Evolutionary conservation across 2,797 vertebrate species (phyloP).

Genomic region (Florisuga fusca): DNA sequence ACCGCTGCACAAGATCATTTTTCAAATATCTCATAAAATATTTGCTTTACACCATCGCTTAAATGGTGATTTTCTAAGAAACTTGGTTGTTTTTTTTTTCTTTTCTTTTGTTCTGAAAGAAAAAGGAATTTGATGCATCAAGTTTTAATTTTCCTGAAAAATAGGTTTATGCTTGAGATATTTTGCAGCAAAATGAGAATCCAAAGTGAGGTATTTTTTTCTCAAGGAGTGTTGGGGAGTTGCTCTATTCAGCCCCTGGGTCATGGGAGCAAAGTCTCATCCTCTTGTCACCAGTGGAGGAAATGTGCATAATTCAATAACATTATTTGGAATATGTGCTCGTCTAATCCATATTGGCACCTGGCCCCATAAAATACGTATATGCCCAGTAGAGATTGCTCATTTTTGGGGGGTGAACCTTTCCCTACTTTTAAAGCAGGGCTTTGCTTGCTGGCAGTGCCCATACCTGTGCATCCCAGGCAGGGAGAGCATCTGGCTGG

Average conservation of each 20-base stretch:
- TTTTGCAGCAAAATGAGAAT: neutral
- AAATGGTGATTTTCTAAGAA: neutral
- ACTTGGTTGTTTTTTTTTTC: neutral
- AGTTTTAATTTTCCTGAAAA: constrained; percentile 60
- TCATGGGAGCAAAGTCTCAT: neutral
- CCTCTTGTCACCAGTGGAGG: neutral
- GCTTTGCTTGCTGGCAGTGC: neutral
- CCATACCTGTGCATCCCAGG: neutral
- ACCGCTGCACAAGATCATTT: neutral
- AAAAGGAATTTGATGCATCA: neutral
- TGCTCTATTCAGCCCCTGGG: neutral
- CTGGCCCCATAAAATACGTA: fast-evolving
- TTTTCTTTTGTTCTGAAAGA: no score
- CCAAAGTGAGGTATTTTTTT: neutral
- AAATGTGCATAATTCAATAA: neutral
- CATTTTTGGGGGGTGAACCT: neutral
- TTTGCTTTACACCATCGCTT: neutral
- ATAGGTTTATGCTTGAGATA: constrained; percentile 7
- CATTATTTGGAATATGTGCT: neutral
- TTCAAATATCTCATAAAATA: neutral
- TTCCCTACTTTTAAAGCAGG: neutral
- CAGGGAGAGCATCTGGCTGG: neutral
- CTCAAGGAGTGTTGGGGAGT: neutral
- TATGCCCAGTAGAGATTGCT: neutral
- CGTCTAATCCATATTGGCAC: neutral